These are phyloP conservation scores for Amphiduros pacificus DNA, from an alignment of 2,888 invertebrate species.

Conservation along the genomic window DNA sequence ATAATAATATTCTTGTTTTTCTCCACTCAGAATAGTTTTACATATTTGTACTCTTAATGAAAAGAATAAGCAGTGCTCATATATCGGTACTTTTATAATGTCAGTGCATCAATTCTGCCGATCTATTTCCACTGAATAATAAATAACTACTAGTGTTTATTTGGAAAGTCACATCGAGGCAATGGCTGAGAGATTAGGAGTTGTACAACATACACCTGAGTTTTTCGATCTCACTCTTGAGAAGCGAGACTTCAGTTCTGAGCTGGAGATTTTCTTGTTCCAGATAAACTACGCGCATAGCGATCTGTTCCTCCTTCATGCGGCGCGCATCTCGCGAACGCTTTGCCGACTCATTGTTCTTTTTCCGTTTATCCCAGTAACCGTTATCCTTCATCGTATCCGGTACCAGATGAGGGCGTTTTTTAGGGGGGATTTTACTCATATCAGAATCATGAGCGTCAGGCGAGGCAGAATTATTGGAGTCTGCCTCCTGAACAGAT, in stretches of 20 bases:
- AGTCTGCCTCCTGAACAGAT: not conserved
- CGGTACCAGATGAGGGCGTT: constrained; percentile 39
- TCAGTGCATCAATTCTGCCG: too few species aligned
- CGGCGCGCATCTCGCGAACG: constrained; percentile 57
- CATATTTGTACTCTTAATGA: too few species aligned
- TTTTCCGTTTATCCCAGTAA: constrained; percentile 59
- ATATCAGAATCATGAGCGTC: not conserved
- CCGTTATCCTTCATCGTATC: constrained; percentile 49
- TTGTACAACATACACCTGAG: constrained; percentile 51
- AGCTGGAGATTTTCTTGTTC: constrained; percentile 58
- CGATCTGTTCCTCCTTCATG: constrained; percentile 57
- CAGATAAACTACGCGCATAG: constrained; percentile 48
- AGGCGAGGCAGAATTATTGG: not conserved
- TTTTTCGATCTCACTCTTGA: constrained; percentile 54
- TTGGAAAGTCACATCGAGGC: too few species aligned
- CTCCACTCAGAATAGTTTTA: too few species aligned
- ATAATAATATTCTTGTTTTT: too few species aligned
- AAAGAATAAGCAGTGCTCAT: too few species aligned
- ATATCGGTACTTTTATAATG: too few species aligned
- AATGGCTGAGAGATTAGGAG: constrained; percentile 32
- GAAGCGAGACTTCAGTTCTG: constrained; percentile 49
- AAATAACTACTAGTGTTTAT: too few species aligned
- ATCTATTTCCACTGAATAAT: too few species aligned
- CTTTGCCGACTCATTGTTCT: constrained; percentile 61
- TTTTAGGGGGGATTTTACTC: constrained; percentile 40